phyloP scores from a whole-genome alignment of 2,797 vertebrate genomes.

The Prionace glauca region DNA sequence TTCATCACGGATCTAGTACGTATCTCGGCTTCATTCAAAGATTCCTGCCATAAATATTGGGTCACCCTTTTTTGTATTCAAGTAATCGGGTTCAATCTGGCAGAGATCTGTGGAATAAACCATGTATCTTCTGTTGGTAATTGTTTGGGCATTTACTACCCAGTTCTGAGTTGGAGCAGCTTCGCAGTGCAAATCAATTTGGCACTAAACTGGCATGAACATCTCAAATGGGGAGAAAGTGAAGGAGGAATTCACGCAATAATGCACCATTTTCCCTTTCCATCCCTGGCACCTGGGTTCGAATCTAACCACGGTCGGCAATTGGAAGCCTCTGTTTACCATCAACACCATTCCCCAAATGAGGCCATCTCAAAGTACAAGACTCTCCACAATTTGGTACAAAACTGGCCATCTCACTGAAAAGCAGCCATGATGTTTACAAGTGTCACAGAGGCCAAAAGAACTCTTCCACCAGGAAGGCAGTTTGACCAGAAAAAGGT shows the following conservation, averaged over 20 bases:
- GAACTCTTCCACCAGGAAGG: not conserved
- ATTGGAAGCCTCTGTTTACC: not conserved
- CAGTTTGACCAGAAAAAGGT: slow-evolving; percentile 4
- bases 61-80: not conserved
- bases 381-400: not conserved
- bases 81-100: not conserved
- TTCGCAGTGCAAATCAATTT: not conserved
- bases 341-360: not conserved
- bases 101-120: not conserved
- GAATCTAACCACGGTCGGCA: not conserved
- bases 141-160: not conserved
- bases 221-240: not conserved
- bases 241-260: not conserved
- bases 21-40: not conserved
- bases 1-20: not conserved
- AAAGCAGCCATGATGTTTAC: not conserved
- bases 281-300: not conserved
- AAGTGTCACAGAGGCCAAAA: not conserved
- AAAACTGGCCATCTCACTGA: not conserved
- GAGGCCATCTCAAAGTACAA: not conserved
- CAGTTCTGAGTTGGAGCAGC: not conserved
- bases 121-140: not conserved
- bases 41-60: not conserved
- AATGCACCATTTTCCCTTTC: not conserved
- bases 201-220: not conserved